Evolutionary conservation across 2,113 vertebrate species (phyloP).

Genomic region (Cervus canadensis): DNA sequence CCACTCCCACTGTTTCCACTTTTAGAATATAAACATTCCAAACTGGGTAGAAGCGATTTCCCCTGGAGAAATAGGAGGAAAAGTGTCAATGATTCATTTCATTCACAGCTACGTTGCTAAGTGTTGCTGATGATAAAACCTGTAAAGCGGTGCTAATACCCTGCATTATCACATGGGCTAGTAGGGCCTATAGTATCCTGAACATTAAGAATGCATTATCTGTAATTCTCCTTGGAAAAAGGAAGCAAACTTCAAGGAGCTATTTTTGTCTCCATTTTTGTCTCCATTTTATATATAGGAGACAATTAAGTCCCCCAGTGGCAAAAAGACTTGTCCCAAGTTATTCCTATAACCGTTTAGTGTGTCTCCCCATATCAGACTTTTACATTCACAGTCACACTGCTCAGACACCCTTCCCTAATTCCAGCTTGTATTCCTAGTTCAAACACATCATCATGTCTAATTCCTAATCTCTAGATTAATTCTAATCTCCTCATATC

Average conservation of each 20-base stretch:
- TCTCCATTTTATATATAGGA: not conserved
- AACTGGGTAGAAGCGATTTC: not conserved
- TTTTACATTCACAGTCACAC: not conserved
- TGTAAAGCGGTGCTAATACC: not conserved
- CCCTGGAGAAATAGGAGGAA: not conserved
- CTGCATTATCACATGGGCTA: not conserved
- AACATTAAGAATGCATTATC: not conserved
- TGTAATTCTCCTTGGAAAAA: not conserved
- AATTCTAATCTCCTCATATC: not conserved
- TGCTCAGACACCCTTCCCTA: not conserved
- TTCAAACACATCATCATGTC: not conserved
- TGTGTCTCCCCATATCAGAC: not conserved
- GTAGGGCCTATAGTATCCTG: too few relatives aligned
- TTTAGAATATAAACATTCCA: constrained; percentile 20
- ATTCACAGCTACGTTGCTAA: not conserved
- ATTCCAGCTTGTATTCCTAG: not conserved
- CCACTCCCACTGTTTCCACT: not conserved
- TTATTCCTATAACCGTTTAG: not conserved
- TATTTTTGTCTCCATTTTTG: not conserved
- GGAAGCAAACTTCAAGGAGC: not conserved
- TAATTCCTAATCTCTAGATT: constrained; percentile 2
- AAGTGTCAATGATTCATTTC: not conserved
- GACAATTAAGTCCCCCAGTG: not conserved
- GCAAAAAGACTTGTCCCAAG: not conserved
- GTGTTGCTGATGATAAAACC: not conserved